Evolutionary conservation across 2,797 vertebrate species (phyloP).

Genomic region (Zonotrichia albicollis): DNA sequence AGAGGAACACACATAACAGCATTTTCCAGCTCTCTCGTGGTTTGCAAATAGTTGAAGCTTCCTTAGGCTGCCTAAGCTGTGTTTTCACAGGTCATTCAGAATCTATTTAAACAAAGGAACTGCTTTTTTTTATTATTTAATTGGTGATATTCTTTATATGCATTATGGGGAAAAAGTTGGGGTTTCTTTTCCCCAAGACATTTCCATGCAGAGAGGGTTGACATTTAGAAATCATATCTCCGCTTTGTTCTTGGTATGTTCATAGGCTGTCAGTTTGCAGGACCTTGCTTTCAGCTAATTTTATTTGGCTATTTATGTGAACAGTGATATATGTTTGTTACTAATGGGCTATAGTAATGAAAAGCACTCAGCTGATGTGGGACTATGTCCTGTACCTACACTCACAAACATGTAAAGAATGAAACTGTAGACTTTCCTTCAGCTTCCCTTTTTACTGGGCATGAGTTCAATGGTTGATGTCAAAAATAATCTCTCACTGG

Average conservation of each 20-base stretch:
- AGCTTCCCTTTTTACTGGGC: not conserved
- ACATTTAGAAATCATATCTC: not conserved
- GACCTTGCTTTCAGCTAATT: not conserved
- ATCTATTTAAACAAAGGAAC: not conserved
- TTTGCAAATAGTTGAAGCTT: not conserved
- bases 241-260: not conserved
- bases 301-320: not conserved
- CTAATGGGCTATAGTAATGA: not conserved
- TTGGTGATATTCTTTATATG: not conserved
- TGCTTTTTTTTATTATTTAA: not conserved
- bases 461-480: not conserved
- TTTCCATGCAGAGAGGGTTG: not conserved
- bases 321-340: not conserved
- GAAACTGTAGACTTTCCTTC: not conserved
- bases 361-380: not conserved
- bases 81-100: not conserved
- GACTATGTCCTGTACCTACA: not conserved
- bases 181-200: rapidly evolving
- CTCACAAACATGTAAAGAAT: not conserved
- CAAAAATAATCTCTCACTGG: not conserved
- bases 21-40: rapidly evolving
- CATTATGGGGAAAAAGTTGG: not conserved
- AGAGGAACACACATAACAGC: not conserved
- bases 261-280: not conserved
- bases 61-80: not conserved